Base-by-base conservation (phyloP, 2,888 invertebrate species). In the Ptilodon capucinus region DNA sequence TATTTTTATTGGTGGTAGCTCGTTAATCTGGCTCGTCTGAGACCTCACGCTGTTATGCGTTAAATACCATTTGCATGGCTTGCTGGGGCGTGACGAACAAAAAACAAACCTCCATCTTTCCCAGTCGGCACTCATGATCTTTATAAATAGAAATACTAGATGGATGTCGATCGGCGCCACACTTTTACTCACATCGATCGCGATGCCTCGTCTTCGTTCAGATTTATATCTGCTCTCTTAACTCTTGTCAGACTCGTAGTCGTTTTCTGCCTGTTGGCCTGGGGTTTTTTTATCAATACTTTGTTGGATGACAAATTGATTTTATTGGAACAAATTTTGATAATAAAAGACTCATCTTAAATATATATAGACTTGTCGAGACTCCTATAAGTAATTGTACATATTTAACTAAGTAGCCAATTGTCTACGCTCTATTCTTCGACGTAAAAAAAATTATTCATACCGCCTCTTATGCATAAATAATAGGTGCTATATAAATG, bases 131-230 rank as follows among this genome's bases (percentile, higher is more conserved):
- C 73, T 76, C 76, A 38, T 76, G 76, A 17, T 75, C 71, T 75
- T 81, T 76, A 79, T 76, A 80, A 81, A 81, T 75, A 79, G 74
- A 76, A 74, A 71, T 64, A 67, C 63, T 74, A 66, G 74, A 72
- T 64, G 67, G 71, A 76, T 81, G 77, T 80, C 79, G 74, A 81
- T 81, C 75, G 66, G 76, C 82, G 80, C 84, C 80, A 82, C 83
- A 84, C 86, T 88, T 87, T 86, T 85, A 84, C 84, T 84, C 68
- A 70, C 76, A 76, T 74, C 71, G 70, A 76, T 76, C 75, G 71
- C 71, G 72, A 74, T 74, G 71, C 63, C 74, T 72, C 74, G 71
- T 71, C 74, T 76, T 68, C 67, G 54, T 73, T 77, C 74, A 74
- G 78, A 84, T 84, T 80, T 76, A 76, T 82, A 80, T 82, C 81